A percentile compares a stretch with the other conserved stretches of the same genome.
Conservation (phyloP, 2,113 vertebrate species). For the Gobiocypris rarus region DNA sequence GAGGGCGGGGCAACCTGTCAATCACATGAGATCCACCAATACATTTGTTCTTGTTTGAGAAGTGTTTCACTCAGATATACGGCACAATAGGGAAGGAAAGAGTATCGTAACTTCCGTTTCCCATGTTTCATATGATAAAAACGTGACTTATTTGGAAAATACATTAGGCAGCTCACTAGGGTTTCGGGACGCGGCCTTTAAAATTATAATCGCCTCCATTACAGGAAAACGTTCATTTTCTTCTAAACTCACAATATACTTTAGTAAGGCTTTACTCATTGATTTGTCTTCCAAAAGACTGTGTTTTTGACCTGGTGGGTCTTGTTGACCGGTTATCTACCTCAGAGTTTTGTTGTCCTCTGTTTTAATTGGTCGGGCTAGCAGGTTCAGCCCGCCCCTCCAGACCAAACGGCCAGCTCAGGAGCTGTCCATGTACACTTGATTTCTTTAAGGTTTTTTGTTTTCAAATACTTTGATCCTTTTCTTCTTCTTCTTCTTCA, state of each 20-base stretch:
- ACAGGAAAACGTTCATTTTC: slow-evolving; percentile 70
- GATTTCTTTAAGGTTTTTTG: slow-evolving; percentile 83
- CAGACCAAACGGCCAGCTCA: slow-evolving; percentile 96
- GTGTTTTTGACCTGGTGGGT: slow-evolving; percentile 89
- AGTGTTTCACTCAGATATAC: no score
- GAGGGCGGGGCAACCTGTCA: no score
- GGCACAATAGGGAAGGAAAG: no score
- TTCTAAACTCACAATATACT: slow-evolving; percentile 72
- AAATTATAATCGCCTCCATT: not conserved
- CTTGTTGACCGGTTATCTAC: slow-evolving; percentile 97
- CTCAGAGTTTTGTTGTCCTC: slow-evolving; percentile 96
- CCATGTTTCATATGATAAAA: not conserved
- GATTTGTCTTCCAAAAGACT: slow-evolving; percentile 90
- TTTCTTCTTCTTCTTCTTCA: slow-evolving; percentile 61
- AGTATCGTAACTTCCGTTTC: no score
- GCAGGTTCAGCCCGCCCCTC: slow-evolving; percentile 94
- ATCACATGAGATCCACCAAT: no score
- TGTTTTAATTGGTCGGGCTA: slow-evolving; percentile 87
- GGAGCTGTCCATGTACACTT: slow-evolving; percentile 89
- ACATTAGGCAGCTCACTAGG: not conserved
- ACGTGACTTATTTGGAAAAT: not conserved
- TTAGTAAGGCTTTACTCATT: slow-evolving; percentile 82
- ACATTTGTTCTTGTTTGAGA: no score
- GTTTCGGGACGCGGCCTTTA: not conserved
- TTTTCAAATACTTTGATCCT: slow-evolving; percentile 79